Evolutionary conservation across 2,888 invertebrate genomes (phyloP), one percentile per base, ranked within the genome.

Genomic region (Rotaria sp.): DNA sequence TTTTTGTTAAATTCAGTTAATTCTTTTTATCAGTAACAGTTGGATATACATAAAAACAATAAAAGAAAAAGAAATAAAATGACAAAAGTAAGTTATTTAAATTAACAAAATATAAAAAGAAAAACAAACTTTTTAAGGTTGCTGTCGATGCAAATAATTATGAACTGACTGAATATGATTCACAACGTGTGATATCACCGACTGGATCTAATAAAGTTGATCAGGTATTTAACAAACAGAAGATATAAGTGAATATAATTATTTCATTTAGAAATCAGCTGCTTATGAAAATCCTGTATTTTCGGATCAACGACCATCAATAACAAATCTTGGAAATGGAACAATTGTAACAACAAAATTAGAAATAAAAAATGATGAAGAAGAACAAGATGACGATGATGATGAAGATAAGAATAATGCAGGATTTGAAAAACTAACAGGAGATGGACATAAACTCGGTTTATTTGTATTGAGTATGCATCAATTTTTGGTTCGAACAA

Each of bases 361-460:
- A 45, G 2, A 15, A 26, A 8, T 45, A 26, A 41, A 5, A 41
- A 11, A 8, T 80, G 24, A 24, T 24, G 24, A 5, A 11, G 26
- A 13, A 45, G 5, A 26, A 30, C 11, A 24, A 4, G 30, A 48
- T 11, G 48, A 84, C 35, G n/a, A 67, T 45, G n/a, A 59, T 30
- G 59, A 59, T 26, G 67, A 67, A 13, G 30, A 67, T 21, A 67
- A 86, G 1, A 41, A 84, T 48, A 75, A 86, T 30, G 38, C 50
- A 38, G 67, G 59, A n/a, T 84, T 84, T 52, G 86, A 86, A 50
- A 50, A 52, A 52, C 50, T 86, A 21, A 24, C 48, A 15, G 50
- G 38, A 10, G 52, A 86, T 41, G 86, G 84, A 74, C 74, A 86
- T 52, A 48, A 38, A 30, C 11, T 86, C 38, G 86, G 86, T n/a